These are phyloP conservation scores for Ophthalmolycus amberensis DNA, from an alignment of 2,113 vertebrate species.

Conservation along the genomic window DNA sequence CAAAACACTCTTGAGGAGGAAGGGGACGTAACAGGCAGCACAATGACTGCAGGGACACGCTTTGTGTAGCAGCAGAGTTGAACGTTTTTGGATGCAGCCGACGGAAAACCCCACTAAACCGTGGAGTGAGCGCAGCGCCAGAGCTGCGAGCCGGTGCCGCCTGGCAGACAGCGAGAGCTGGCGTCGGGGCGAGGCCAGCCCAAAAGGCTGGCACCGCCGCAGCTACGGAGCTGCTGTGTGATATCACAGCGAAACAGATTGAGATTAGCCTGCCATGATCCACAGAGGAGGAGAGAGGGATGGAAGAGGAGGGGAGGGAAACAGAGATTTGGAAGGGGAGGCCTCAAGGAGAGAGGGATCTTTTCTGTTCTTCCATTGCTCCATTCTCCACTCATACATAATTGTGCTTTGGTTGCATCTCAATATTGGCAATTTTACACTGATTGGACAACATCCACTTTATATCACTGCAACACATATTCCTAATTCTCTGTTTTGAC, in stretches of 20 bases:
- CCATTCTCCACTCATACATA: slow-evolving; percentile 15
- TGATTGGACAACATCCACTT: slow-evolving; percentile 34
- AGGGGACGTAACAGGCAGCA: slow-evolving; percentile 5
- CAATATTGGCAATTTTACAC: background rate
- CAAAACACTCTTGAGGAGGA: background rate
- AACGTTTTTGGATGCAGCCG: slow-evolving; percentile 46
- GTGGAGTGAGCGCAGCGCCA: background rate
- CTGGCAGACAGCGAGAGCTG: slow-evolving; percentile 52
- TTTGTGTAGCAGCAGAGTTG: slow-evolving; percentile 4
- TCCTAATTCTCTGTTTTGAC: background rate
- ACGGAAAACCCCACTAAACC: slow-evolving; percentile 43
- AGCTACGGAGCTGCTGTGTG: slow-evolving; percentile 69
- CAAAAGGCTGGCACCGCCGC: slow-evolving; percentile 59
- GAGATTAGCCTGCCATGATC: slow-evolving; percentile 79
- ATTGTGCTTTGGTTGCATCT: slow-evolving; percentile 20
- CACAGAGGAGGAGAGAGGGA: slow-evolving; percentile 62
- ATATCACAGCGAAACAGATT: slow-evolving; percentile 82
- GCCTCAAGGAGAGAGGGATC: slow-evolving; percentile 27
- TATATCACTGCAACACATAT: slow-evolving; percentile 22
- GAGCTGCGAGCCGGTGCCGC: slow-evolving; percentile 38
- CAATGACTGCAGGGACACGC: slow-evolving; percentile 9
- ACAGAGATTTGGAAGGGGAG: slow-evolving; percentile 25
- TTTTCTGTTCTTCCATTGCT: slow-evolving; percentile 18
- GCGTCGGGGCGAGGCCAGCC: slow-evolving; percentile 41
- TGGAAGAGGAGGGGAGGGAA: slow-evolving; percentile 31